phyloP scores from a whole-genome alignment of 2,113 vertebrate genomes.

The Myotis brandtii region DNA sequence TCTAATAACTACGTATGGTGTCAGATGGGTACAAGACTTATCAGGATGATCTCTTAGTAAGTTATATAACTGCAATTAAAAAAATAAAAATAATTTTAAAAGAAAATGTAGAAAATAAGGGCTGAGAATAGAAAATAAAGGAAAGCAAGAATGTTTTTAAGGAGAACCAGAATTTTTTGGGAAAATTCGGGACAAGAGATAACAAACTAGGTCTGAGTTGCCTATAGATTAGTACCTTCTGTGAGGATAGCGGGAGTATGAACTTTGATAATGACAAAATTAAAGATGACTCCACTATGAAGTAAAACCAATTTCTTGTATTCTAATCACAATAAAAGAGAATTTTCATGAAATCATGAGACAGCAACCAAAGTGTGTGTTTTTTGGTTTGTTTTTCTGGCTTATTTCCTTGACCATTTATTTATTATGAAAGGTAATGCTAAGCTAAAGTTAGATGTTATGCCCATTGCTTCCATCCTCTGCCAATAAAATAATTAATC shows the following conservation, averaged over 20 bases:
- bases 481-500: background rate
- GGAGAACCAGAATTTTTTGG: background rate
- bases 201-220: background rate
- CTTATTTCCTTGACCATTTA: background rate
- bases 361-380: background rate
- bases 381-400: background rate
- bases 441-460: background rate
- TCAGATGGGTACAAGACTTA: background rate
- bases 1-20: background rate
- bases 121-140: background rate
- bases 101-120: background rate
- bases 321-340: background rate
- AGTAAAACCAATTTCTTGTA: background rate
- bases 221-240: background rate
- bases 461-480: background rate
- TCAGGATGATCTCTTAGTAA: background rate
- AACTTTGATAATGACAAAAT: background rate
- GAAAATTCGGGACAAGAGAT: background rate
- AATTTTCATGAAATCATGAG: background rate
- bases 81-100: background rate
- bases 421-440: background rate
- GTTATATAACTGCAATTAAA: background rate
- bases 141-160: background rate
- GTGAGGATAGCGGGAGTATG: background rate
- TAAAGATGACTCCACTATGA: background rate